Evolutionary conservation across 1,140 invertebrate genomes (phyloP).

Genomic region (Lepidurus apus): DNA sequence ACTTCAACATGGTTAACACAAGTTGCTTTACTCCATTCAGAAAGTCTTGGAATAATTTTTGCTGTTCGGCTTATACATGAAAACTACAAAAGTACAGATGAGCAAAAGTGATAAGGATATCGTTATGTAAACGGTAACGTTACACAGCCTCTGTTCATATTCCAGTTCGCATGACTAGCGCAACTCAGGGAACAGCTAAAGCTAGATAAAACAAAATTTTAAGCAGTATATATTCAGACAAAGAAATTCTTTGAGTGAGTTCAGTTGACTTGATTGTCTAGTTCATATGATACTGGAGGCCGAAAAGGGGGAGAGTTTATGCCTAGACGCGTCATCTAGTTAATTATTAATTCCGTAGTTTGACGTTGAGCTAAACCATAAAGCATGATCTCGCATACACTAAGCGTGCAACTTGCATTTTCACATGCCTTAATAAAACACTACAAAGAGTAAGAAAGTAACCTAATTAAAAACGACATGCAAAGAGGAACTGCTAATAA

Average conservation of each 20-base stretch:
- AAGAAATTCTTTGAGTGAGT: too few species aligned
- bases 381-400: neutral
- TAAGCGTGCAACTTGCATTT: neutral
- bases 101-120: too few species aligned
- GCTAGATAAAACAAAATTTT: too few species aligned
- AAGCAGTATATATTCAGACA: too few species aligned
- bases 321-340: neutral
- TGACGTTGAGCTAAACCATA: neutral
- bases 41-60: neutral
- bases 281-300: too few species aligned
- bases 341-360: neutral
- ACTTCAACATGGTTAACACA: neutral
- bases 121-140: too few species aligned
- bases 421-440: neutral
- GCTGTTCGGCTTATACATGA: too few species aligned
- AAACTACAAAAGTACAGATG: too few species aligned
- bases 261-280: too few species aligned
- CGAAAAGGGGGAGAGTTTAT: neutral
- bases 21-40: neutral
- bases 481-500: conserved; percentile 4
- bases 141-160: too few species aligned
- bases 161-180: too few species aligned
- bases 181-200: too few species aligned
- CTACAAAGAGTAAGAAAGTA: neutral
- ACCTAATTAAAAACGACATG: neutral